Evolutionary conservation across 2,113 vertebrate genomes (phyloP).

Genomic region (Oncorhynchus masou): DNA sequence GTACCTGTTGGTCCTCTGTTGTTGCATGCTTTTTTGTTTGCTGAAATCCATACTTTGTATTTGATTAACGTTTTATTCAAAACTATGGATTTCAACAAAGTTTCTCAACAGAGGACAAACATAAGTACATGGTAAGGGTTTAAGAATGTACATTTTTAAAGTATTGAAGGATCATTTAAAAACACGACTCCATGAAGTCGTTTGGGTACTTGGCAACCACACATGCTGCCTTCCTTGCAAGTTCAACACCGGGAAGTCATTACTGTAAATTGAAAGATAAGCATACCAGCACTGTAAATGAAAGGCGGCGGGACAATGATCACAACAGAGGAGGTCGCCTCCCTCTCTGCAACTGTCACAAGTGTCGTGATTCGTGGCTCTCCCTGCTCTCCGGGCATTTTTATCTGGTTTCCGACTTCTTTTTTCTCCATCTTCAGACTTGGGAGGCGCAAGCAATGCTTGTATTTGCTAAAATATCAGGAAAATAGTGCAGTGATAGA

Average conservation of each 20-base stretch:
- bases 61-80: too few species aligned
- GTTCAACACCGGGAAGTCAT: neutral
- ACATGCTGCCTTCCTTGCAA: neutral
- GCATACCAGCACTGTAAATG: constrained; percentile 87
- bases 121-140: too few species aligned
- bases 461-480: constrained; percentile 82
- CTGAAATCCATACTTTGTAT: too few species aligned
- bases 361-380: constrained; percentile 87
- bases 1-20: too few species aligned
- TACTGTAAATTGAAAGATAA: neutral
- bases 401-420: constrained; percentile 78
- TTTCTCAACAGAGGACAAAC: too few species aligned
- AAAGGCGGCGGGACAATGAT: constrained; percentile 88
- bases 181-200: too few species aligned
- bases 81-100: too few species aligned
- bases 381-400: constrained; percentile 80
- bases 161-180: too few species aligned
- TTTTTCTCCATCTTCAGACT: constrained; percentile 85
- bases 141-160: accelerated
- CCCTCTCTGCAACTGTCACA: constrained; percentile 91
- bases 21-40: too few species aligned
- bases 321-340: constrained; percentile 86
- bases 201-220: too few species aligned
- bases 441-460: constrained; percentile 84
- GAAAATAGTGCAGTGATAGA: neutral